These are phyloP conservation scores for Patella pellucida DNA, from an alignment of 2,888 invertebrate species.

Conservation along the genomic window DNA sequence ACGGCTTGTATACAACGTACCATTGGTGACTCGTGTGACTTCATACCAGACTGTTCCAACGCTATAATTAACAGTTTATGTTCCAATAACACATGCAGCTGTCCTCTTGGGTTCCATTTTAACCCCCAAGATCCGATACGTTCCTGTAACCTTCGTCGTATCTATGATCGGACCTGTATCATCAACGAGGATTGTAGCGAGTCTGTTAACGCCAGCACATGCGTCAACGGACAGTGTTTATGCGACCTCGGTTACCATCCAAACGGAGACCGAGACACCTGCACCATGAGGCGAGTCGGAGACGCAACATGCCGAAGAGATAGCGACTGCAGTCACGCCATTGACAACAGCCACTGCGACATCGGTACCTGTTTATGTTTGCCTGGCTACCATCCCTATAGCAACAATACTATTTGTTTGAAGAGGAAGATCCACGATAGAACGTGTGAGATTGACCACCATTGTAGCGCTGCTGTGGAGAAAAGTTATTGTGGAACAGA, in stretches of 20 bases:
- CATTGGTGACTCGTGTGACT: slow-evolving; percentile 30
- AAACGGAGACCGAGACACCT: not conserved
- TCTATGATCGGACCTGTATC: not conserved
- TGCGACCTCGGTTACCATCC: not conserved
- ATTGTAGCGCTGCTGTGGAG: slow-evolving; percentile 28
- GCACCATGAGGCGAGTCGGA: slow-evolving; percentile 13
- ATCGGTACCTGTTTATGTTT: slow-evolving; percentile 19
- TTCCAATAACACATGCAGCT: not conserved
- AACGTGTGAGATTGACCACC: slow-evolving; percentile 25
- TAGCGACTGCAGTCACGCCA: not conserved
- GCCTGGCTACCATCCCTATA: slow-evolving; percentile 18
- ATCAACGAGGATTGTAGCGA: not conserved
- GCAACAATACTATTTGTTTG: slow-evolving; percentile 24
- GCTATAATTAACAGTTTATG: not conserved
- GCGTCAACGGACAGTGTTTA: not conserved
- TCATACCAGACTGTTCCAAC: not conserved
- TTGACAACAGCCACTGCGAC: slow-evolving; percentile 14
- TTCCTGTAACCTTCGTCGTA: not conserved
- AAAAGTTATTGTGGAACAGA: slow-evolving; percentile 27
- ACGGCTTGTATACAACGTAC: slow-evolving; percentile 24
- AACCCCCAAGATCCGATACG: not conserved
- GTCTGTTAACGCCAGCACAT: not conserved
- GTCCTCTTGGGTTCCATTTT: not conserved
- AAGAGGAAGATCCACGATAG: slow-evolving; percentile 27
- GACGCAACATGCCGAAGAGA: slow-evolving; percentile 19